Base-by-base conservation (phyloP, 1,140 invertebrate species). In the Lepidurus couesii region DNA sequence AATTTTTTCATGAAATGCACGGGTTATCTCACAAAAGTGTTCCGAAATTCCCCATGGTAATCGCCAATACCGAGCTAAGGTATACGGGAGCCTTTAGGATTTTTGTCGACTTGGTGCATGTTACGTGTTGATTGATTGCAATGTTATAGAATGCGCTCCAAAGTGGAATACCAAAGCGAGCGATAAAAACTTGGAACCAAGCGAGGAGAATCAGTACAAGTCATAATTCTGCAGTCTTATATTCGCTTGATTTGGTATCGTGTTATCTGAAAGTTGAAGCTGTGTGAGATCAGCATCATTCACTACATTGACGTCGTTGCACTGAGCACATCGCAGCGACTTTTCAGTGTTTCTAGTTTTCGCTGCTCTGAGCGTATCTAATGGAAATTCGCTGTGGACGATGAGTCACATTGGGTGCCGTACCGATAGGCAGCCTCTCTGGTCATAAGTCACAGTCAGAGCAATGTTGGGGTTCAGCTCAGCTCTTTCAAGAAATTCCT, bases 321-420 rank as follows among this genome's bases (percentile, higher is more conserved):
- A 65, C 53, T 21, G 53, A 65, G 53, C 53, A 7, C 53, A 7
- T 21, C 53, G 16, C 1, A 65, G 53, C 53, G 53, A 65, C 53
- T 65, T 65, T 65, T 65, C 53, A 65, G 21, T 65, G 53, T 65
- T 65, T n/a, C 13, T 13, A 16, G 53, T 34, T 34, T 4, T 34
- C 34, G 4, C 34, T 34, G 3, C 53, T 16, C 13, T 7, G 53
- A 65, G 53, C 53, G 53, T 65, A 16, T 13, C 53, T 65, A 65
- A 65, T 65, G 53, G 53, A 65, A 65, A 65, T 65, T 65, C 53
- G 53, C 53, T 65, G 53, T 65, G 53, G 53, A 65, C 53, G 53
- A 65, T 65, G 53, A 65, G 16, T 65, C 53, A 65, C 53, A 65
- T 65, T 65, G 16, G 53, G 16, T 65, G n/a, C 16, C 34, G 34